Base-by-base conservation (phyloP, 2,113 vertebrate species). In the Psilopsiagon aurifrons region DNA sequence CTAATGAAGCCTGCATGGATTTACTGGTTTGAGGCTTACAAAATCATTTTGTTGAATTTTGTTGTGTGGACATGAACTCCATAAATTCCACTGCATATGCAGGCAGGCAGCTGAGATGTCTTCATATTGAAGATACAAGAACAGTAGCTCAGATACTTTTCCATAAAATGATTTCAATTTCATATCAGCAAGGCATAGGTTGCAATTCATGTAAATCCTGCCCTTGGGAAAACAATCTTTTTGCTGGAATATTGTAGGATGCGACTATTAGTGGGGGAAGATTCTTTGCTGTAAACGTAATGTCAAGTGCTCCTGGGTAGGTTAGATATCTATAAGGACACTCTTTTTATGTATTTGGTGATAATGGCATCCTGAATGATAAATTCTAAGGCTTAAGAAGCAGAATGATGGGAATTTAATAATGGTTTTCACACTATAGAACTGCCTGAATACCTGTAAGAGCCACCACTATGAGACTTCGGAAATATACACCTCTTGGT, bases 401-500 rank as follows among this genome's bases (percentile, higher is more conserved):
- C 18, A 63, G 59, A 75, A 75, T 7, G 2, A 4, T 70, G 31
- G 22, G 6, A 37, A 54, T 33, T 2, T 41, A 25, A 37, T n/a
- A 27, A 3, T 51, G 17, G 9, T 20, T 89, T 63, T 80, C 16
- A 52, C 7, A 52, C 17, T 11, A 27, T 44, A 84, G 17, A 7
- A 49, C 27, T 25, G 18, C 6, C 49, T 63, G 22, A 66, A 66
- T 3, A 13, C 19, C 37, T 13, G 25, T 44, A 66, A 67, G 51
- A 57, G 15, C 1, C 6, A 31, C 4, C 0, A 11, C 49, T 31
- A 37, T 0, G 0, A 25, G 22, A 35, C 16, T 80, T 47, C 11
- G 47, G 44, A 69, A 52, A 27, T 0, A 2, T 5, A 5, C 7
- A 13, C 5, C 0, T 0, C 17, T 71, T 59, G 4, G 16, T 43